Percentiles rank a stretch among this genome's conserved stretches.
phyloP scores from a whole-genome alignment of 1,140 invertebrate genomes.

The Drosophila tani region DNA sequence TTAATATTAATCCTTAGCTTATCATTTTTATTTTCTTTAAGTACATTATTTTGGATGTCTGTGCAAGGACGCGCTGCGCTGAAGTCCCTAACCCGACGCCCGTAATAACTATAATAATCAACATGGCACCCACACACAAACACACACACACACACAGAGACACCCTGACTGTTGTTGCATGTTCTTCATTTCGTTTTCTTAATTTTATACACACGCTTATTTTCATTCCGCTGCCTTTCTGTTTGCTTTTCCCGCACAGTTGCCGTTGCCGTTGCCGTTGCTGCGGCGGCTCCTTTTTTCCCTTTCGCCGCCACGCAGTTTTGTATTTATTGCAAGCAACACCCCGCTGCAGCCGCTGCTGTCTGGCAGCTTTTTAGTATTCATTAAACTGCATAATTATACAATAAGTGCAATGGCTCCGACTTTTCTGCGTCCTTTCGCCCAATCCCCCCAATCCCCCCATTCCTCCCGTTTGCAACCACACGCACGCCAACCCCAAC shows the following conservation, averaged over 20 bases:
- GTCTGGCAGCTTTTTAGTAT: slow-evolving; percentile 72
- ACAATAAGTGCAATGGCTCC: slow-evolving; percentile 79
- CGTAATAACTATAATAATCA: slow-evolving; percentile 81
- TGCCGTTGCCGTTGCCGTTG: neutral
- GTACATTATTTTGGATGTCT: neutral
- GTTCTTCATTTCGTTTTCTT: slow-evolving; percentile 73
- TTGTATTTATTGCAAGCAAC: slow-evolving; percentile 70
- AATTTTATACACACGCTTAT: slow-evolving; percentile 77
- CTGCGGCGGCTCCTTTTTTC: slow-evolving; percentile 11
- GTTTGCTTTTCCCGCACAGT: slow-evolving; percentile 35
- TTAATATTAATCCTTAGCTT: neutral
- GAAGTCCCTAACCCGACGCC: slow-evolving; percentile 55
- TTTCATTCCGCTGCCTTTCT: slow-evolving; percentile 63
- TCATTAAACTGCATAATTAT: slow-evolving; percentile 83
- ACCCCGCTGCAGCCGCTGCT: slow-evolving; percentile 6
- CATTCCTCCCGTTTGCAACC: neutral
- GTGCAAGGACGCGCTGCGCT: neutral
- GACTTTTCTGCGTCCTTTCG: slow-evolving; percentile 38
- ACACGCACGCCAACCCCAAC: slow-evolving; percentile 2
- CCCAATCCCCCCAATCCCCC: neutral
- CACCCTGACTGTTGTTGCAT: slow-evolving; percentile 29
- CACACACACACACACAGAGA: slow-evolving; percentile 3
- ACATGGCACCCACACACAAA: slow-evolving; percentile 50
- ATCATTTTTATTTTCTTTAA: neutral
- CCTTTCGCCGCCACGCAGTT: slow-evolving; percentile 10